These are phyloP conservation scores for Geothlypis trichas DNA, from an alignment of 2,113 vertebrate genomes.

Conservation along the genomic window DNA sequence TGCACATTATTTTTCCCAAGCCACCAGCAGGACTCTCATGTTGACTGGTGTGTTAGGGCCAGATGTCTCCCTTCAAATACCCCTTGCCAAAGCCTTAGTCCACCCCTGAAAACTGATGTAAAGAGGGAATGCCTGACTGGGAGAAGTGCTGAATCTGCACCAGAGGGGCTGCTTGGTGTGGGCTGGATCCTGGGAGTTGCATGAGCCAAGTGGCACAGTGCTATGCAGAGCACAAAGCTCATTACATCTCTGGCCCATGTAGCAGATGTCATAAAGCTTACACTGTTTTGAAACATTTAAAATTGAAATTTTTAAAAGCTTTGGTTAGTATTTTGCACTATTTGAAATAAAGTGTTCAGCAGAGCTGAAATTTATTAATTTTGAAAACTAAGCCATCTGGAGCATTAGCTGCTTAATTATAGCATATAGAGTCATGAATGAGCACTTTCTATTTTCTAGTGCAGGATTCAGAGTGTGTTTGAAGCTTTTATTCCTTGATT, in stretches of 20 bases:
- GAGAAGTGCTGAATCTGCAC: background rate
- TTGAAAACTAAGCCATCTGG: slow-evolving; percentile 75
- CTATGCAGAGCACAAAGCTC: background rate
- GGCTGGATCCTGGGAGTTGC: background rate
- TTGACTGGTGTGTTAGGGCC: background rate
- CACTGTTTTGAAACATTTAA: slow-evolving; percentile 2
- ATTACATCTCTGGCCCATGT: background rate
- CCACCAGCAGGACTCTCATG: background rate
- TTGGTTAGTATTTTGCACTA: slow-evolving; percentile 53
- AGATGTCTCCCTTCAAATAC: background rate
- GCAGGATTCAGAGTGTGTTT: slow-evolving; percentile 42
- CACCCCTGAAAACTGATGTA: background rate
- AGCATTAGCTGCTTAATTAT: slow-evolving; percentile 74
- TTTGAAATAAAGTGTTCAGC: slow-evolving; percentile 56
- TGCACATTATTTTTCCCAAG: background rate
- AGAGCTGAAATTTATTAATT: slow-evolving; percentile 72
- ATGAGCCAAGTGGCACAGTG: background rate
- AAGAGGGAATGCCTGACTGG: background rate
- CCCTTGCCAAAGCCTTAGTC: background rate
- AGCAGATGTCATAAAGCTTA: background rate
- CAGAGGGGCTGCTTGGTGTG: background rate
- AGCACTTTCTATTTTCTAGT: slow-evolving; percentile 60
- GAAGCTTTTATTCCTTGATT: slow-evolving; percentile 14
- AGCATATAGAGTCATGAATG: slow-evolving; percentile 68
- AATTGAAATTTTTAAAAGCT: slow-evolving; percentile 26